These are phyloP conservation scores for Sinocyclocheilus grahami DNA, from an alignment of 2,113 vertebrate species.

Conservation along the genomic window DNA sequence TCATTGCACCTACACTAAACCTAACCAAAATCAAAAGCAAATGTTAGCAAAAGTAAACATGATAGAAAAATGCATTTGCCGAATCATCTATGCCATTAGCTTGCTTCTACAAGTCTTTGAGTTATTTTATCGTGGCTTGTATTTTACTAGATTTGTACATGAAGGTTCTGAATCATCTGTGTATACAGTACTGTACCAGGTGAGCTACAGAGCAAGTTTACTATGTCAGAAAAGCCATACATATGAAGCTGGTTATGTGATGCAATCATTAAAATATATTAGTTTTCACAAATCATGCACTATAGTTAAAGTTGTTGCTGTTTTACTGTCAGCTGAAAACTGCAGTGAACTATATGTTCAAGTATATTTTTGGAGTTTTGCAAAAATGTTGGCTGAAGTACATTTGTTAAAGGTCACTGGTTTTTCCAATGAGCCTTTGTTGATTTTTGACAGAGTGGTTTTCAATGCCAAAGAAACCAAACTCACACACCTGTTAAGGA, in stretches of 20 bases:
- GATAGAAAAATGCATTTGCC: background rate
- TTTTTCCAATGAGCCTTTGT: background rate
- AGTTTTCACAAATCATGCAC: background rate
- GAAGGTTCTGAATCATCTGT: background rate
- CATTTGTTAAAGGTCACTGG: background rate
- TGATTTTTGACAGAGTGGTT: background rate
- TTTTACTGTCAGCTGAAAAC: background rate
- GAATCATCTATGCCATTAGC: background rate
- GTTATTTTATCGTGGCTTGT: background rate
- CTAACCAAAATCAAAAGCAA: background rate
- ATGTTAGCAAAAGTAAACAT: background rate
- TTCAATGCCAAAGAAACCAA: background rate
- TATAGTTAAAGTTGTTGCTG: background rate
- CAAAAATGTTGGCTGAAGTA: background rate
- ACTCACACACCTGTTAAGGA: constrained; percentile 90
- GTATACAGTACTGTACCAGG: background rate
- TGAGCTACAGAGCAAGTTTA: background rate
- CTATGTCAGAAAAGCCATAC: background rate
- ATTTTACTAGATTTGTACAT: background rate
- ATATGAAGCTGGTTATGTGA: background rate
- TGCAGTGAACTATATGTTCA: background rate
- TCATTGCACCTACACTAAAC: background rate
- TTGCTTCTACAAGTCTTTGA: background rate
- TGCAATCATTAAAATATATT: background rate
- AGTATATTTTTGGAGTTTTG: background rate